Percentiles rank a stretch among this genome's conserved stretches.
phyloP scores from a whole-genome alignment of 2,888 invertebrate species.

The Acleris sparsana region DNA sequence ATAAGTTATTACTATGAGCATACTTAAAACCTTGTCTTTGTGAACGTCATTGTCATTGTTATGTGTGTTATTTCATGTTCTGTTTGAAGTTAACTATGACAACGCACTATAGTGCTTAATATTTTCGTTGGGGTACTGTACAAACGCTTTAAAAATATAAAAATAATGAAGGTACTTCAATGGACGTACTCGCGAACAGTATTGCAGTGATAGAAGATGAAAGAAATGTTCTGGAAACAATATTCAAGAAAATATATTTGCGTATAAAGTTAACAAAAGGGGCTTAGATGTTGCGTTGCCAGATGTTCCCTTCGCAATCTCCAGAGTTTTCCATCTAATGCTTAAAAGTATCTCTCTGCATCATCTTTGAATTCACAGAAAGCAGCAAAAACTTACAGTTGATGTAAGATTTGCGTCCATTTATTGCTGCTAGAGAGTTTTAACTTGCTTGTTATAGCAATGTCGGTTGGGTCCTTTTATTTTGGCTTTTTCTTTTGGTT shows the following conservation, averaged over 20 bases:
- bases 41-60: too few species aligned
- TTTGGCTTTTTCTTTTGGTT: conserved; percentile 10
- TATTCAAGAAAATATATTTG: conserved; percentile 30
- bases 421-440: conserved; percentile 1
- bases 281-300: conserved; percentile 27
- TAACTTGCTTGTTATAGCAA: conserved; percentile 11
- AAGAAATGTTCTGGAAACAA: background rate
- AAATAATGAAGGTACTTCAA: too few species aligned
- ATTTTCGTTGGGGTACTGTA: too few species aligned
- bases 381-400: conserved; percentile 4
- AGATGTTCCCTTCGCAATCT: conserved; percentile 36
- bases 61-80: too few species aligned
- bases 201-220: background rate
- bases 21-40: too few species aligned
- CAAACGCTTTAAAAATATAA: background rate
- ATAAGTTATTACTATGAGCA: too few species aligned
- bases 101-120: too few species aligned
- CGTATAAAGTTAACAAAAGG: conserved; percentile 35
- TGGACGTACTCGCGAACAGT: too few species aligned
- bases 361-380: conserved; percentile 5
- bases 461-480: conserved; percentile 11
- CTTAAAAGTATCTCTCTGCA: conserved; percentile 25
- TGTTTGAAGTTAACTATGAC: too few species aligned
- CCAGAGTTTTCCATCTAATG: conserved; percentile 29
- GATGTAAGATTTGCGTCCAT: conserved; percentile 5